phyloP scores from a whole-genome alignment of 2,113 vertebrate genomes.

The Morone chrysops region DNA sequence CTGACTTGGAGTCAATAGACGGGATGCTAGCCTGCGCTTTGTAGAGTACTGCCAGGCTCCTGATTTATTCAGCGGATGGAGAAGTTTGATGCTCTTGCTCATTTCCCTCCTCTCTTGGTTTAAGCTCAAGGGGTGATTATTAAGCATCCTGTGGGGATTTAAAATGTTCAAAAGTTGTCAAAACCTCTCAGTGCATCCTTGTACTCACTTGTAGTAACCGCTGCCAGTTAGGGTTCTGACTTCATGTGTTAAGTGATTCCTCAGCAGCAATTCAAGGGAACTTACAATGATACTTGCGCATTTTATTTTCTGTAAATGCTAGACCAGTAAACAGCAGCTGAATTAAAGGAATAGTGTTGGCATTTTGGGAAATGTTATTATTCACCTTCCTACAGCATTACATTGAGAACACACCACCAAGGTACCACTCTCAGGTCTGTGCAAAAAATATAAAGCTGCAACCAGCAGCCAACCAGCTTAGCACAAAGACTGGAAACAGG shows the following conservation, averaged over 20 bases:
- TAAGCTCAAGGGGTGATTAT: slow-evolving; percentile 48
- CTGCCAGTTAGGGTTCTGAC: slow-evolving; percentile 9
- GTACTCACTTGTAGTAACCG: neutral
- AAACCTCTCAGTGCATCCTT: slow-evolving; percentile 39
- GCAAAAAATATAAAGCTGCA: neutral
- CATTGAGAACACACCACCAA: too few species aligned
- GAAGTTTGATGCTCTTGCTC: slow-evolving; percentile 51
- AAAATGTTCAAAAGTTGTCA: slow-evolving; percentile 44
- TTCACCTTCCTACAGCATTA: neutral
- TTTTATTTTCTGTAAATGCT: slow-evolving; percentile 8
- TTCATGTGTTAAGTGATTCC: neutral
- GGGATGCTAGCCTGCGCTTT: slow-evolving; percentile 31
- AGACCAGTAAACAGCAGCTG: slow-evolving; percentile 2
- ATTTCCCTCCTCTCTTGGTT: slow-evolving; percentile 44
- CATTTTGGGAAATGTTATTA: neutral
- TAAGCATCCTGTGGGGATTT: slow-evolving; percentile 47
- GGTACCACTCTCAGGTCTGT: neutral
- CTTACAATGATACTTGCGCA: neutral
- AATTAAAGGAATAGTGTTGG: slow-evolving; percentile 2
- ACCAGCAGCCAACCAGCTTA: neutral
- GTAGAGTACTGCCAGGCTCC: slow-evolving; percentile 50
- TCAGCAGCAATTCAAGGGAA: neutral
- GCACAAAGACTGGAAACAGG: neutral
- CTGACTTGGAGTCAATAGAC: slow-evolving; percentile 54
- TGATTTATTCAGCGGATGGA: slow-evolving; percentile 73